Evolutionary conservation across 2,888 invertebrate genomes (phyloP), one percentile per base, ranked within the genome.

Genomic region (Athalia cordata): DNA sequence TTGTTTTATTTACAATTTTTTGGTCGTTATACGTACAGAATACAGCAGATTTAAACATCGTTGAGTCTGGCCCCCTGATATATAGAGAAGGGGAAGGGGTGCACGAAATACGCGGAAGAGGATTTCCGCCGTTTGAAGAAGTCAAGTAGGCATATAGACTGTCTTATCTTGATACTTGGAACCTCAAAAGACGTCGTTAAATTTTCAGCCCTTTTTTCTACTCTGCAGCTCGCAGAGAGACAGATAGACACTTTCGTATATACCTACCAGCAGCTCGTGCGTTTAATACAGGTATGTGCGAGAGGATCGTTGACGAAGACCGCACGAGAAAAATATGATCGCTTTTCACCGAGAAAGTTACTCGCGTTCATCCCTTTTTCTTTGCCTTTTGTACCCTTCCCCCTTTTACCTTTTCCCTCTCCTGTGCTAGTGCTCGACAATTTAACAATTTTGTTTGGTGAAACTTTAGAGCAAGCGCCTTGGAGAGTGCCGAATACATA

Each of bases 81-180:
- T 29, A 29, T 29, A 29, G 29, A 29, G n/a, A n/a, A n/a, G n/a
- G n/a, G n/a, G n/a, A n/a, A n/a, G 29, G 29, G 29, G 29, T 0
- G 29, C 29, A 29, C 29, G 29, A 29, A 29, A 29, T 29, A 2
- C 29, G 55, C 68, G 68, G 52, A 68, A 68, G 55, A 52, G 68
- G 68, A 68, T 68, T 68, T 68, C 68, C 68, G 11, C 11, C 68
- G 43, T 55, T 68, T 55, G 45, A 55, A 68, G 68, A 55, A 68
- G 66, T 49, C 66, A 9, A 9, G 49, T 49, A 29, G 29, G 29
- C 29, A 49, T 15, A 66, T n/a, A 66, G 68, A 68, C 15, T 55
- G 68, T 55, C 68, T 68, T 68, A 68, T 68, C 68, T 68, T 68
- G 29, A 68, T 68, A 68, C 68, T 68, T 43, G 68, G 29, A 8